Percentiles rank a stretch among this genome's conserved stretches.
phyloP scores from a whole-genome alignment of 2,888 invertebrate genomes.

The Sceliomorpha sp. region DNA sequence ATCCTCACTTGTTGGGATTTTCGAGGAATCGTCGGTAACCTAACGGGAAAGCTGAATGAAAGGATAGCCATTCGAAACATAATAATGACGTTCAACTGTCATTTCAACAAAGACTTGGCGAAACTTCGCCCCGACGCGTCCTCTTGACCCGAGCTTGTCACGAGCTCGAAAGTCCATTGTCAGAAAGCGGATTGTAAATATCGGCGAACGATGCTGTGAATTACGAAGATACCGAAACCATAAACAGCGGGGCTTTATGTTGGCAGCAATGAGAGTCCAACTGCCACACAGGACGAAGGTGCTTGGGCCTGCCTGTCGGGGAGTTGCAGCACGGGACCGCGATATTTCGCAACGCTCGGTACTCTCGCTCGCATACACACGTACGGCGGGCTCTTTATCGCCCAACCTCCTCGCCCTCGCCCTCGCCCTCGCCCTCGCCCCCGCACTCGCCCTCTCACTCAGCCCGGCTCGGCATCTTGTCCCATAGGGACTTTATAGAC shows the following conservation, averaged over 20 bases:
- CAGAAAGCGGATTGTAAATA: constrained; percentile 75
- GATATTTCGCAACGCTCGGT: constrained; percentile 44
- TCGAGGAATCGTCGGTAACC: too few relatives aligned
- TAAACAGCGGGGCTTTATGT: constrained; percentile 77
- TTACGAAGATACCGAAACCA: constrained; percentile 73
- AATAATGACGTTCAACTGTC: too few relatives aligned
- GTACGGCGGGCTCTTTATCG: too few relatives aligned
- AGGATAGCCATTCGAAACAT: neutral
- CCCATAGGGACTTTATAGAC: constrained; percentile 3
- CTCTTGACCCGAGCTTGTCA: constrained; percentile 3
- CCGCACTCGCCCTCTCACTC: too few relatives aligned
- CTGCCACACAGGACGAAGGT: constrained; percentile 74
- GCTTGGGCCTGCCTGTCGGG: constrained; percentile 38
- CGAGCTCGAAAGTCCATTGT: constrained; percentile 27
- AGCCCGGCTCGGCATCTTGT: constrained; percentile 1
- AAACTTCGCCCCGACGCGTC: too few relatives aligned
- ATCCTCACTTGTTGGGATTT: too few relatives aligned
- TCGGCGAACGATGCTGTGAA: constrained; percentile 77
- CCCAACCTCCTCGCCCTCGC: too few relatives aligned
- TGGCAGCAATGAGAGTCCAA: constrained; percentile 64
- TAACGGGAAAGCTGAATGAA: too few relatives aligned
- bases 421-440: too few relatives aligned
- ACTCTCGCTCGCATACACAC: constrained; percentile 6
- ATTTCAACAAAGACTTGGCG: too few relatives aligned
- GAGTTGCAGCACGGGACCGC: too few relatives aligned